Base-by-base conservation (phyloP, 2,888 invertebrate species). In the Allygus modestus region DNA sequence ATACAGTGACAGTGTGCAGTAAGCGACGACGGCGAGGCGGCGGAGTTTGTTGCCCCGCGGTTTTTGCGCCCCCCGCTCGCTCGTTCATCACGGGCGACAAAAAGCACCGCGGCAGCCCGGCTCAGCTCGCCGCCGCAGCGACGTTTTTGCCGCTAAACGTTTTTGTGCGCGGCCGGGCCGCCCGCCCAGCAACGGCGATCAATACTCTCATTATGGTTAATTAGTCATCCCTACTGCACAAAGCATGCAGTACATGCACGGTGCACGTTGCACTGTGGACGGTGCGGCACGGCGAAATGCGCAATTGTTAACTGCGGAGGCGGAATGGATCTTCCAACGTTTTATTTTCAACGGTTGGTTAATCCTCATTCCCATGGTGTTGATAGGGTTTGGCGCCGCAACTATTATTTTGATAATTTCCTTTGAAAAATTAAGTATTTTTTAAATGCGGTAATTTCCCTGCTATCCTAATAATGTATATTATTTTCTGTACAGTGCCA, bases 81-180 rank as follows among this genome's bases (percentile, higher is more conserved):
- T n/a, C 75, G n/a, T 46, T 51, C 31, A 26, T 51, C 51, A 46
- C n/a, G 23, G 41, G 33, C 73, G 77, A 51, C 77, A 77, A 77
- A 77, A 77, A 77, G 77, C 77, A 51, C 33, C 41, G 73, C 37
- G 77, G 41, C 41, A n/a, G 77, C 77, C 37, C 41, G 41, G 77
- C 37, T 37, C 77, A 46, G 77, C 46, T 43, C 77, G 41, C 28
- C 46, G 82, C 43, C 69, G 82, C 82, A 31, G 73, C 71, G 73
- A 26, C 54, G 82, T 82, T 69, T 82, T 82, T 73, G 51, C 65
- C 71, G 71, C 54, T 33, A 23, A 51, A 43, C 61, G 82, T 82
- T 82, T 82, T 82, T 82, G 82, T 73, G 71, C 82, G 69, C 37
- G 71, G 82, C 82, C 82, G 82, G 82, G 82, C 69, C 41, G 28